Evolutionary conservation across 2,113 vertebrate genomes (phyloP).

Genomic region (Lagopus leucura): DNA sequence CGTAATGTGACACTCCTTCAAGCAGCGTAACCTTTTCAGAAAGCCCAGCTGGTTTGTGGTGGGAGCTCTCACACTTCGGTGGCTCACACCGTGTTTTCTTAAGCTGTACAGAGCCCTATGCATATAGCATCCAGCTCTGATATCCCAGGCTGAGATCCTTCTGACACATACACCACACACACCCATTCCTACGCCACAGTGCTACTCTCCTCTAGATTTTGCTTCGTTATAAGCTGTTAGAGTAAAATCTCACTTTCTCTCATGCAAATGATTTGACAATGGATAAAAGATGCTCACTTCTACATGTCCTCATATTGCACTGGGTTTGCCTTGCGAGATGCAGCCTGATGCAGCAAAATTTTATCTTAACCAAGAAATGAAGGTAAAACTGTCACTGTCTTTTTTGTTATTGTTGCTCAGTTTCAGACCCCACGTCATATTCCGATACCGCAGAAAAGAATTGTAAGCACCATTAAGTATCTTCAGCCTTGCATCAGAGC

Average conservation of each 20-base stretch:
- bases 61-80: not conserved
- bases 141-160: rapidly evolving
- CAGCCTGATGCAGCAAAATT: not conserved
- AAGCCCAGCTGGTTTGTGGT: rapidly evolving
- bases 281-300: not conserved
- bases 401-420: not conserved
- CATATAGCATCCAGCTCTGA: rapidly evolving
- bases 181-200: rapidly evolving
- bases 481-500: rapidly evolving
- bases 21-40: not conserved
- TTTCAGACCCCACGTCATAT: rapidly evolving
- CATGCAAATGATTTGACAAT: rapidly evolving
- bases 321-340: not conserved
- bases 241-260: not conserved
- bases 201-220: not conserved
- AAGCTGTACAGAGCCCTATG: rapidly evolving
- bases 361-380: rapidly evolving
- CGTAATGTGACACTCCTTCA: not conserved
- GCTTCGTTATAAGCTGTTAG: rapidly evolving
- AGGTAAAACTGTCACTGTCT: not conserved
- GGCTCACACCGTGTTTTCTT: rapidly evolving
- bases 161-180: not conserved
- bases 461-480: rapidly evolving
- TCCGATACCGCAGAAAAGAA: not conserved
- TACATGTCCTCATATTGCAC: not conserved